phyloP scores from a whole-genome alignment of 2,797 vertebrate genomes.

The Florisuga fusca region DNA sequence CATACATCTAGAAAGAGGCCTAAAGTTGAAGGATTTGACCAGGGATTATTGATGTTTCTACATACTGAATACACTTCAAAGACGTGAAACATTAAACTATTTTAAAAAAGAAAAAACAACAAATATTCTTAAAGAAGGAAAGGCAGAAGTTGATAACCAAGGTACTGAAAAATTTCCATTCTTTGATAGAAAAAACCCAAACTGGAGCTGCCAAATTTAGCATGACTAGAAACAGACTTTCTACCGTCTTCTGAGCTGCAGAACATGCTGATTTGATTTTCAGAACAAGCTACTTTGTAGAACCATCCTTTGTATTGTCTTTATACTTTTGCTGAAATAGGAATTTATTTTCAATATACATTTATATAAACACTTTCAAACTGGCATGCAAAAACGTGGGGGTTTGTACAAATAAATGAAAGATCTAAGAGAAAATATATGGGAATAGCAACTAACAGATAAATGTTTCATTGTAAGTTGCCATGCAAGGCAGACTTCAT shows the following conservation, averaged over 20 bases:
- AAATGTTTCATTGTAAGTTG: conserved; percentile 25
- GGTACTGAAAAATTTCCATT: background rate
- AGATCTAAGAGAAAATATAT: background rate
- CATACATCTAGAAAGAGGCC: background rate
- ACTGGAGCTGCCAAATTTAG: background rate
- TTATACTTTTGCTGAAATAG: background rate
- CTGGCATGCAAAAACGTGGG: background rate
- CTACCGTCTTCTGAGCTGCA: background rate
- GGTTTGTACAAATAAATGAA: background rate
- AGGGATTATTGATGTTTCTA: background rate
- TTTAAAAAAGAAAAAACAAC: background rate
- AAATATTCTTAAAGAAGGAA: background rate
- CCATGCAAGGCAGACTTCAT: background rate
- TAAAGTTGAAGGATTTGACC: background rate
- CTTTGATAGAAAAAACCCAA: background rate
- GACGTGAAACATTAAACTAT: background rate
- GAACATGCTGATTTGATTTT: conserved; percentile 23
- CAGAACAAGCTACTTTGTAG: background rate
- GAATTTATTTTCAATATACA: background rate
- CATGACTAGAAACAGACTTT: background rate
- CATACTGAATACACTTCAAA: background rate
- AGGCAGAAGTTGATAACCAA: background rate
- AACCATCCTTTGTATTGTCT: background rate
- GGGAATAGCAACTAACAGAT: background rate
- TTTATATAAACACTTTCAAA: background rate